Percentiles rank a stretch among this genome's conserved stretches.
Conservation (phyloP, 2,797 vertebrate genomes). For the Thunnus albacares region DNA sequence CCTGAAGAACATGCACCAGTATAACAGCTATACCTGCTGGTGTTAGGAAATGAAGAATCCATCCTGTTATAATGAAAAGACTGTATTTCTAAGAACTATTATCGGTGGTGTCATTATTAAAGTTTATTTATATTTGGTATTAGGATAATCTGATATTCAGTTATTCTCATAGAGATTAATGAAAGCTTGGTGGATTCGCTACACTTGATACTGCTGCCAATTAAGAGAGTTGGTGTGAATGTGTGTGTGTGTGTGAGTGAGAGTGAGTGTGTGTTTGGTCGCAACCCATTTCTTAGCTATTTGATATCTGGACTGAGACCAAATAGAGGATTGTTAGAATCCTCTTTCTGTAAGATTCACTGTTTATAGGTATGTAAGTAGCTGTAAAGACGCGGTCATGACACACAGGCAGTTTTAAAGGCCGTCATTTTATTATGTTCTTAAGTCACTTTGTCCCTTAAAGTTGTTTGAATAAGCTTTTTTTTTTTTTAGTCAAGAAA, state of each 20-base stretch:
- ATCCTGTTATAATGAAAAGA: constrained; percentile 53
- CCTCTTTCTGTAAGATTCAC: constrained; percentile 59
- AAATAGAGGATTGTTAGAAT: constrained; percentile 72
- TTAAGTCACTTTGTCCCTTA: not conserved
- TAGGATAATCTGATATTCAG: constrained; percentile 60
- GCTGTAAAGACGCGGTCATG: constrained; percentile 32
- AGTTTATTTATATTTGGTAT: constrained; percentile 81
- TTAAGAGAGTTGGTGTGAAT: constrained; percentile 45
- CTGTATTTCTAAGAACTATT: constrained; percentile 52
- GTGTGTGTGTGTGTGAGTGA: constrained; percentile 21
- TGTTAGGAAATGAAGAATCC: constrained; percentile 55
- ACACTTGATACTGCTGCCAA: constrained; percentile 76
- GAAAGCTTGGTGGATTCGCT: constrained; percentile 61
- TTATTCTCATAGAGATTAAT: constrained; percentile 67
- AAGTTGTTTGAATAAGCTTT: constrained; percentile 12
- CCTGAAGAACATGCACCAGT: constrained; percentile 24
- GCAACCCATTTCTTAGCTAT: constrained; percentile 55
- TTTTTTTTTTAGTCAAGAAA: constrained; percentile 19
- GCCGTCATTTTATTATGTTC: constrained; percentile 14
- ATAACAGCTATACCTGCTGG: constrained; percentile 18
- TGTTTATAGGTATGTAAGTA: constrained; percentile 48
- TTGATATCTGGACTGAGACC: constrained; percentile 79
- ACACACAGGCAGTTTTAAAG: constrained; percentile 56
- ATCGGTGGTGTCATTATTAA: constrained; percentile 52
- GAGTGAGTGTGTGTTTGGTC: constrained; percentile 13